phyloP scores from a whole-genome alignment of 2,888 invertebrate genomes.

The Nephrotoma flavescens region DNA sequence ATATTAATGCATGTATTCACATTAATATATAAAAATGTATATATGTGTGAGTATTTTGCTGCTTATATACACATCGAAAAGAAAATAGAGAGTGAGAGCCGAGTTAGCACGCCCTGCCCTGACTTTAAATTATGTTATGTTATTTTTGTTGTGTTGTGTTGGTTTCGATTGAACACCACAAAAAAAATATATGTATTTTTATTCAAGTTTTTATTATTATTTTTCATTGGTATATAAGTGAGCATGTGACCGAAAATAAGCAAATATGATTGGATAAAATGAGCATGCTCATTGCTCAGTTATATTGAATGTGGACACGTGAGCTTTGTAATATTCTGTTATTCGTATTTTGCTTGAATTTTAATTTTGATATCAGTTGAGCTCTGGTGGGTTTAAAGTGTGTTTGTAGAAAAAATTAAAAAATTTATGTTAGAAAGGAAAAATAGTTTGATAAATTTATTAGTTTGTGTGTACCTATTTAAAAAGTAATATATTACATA shows the following conservation, averaged over 20 bases:
- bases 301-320: slow-evolving; percentile 3
- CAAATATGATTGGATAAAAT: background rate
- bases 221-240: slow-evolving; percentile 3
- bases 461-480: background rate
- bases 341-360: background rate
- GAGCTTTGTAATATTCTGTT: background rate
- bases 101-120: background rate
- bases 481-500: background rate
- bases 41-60: background rate
- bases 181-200: background rate
- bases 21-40: background rate
- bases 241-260: background rate
- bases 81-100: background rate
- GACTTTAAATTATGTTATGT: background rate
- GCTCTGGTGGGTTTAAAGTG: background rate
- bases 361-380: background rate
- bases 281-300: background rate
- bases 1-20: background rate
- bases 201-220: background rate
- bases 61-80: background rate
- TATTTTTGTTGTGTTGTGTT: background rate
- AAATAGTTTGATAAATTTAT: background rate
- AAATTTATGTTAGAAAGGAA: background rate
- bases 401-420: background rate
- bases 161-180: background rate